Percentiles rank a stretch among this genome's conserved stretches.
phyloP scores from a whole-genome alignment of 2,888 invertebrate species.

The Acanthacorydalis orientalis region DNA sequence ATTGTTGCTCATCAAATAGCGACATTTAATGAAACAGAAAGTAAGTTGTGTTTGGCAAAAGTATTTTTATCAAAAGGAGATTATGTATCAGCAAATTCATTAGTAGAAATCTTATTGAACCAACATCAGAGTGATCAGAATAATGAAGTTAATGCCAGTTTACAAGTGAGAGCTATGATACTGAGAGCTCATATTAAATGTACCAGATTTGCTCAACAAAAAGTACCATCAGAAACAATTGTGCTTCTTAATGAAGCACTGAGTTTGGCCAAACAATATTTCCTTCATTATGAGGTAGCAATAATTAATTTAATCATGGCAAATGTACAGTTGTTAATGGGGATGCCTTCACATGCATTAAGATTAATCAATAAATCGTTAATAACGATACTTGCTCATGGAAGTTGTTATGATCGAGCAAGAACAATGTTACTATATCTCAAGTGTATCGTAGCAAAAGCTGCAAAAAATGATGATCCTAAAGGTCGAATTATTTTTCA shows the following conservation, averaged over 20 bases:
- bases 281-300: slow-evolving; percentile 60
- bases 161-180: slow-evolving; percentile 49
- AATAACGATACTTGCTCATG: slow-evolving; percentile 59
- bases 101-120: slow-evolving; percentile 33
- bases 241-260: slow-evolving; percentile 50
- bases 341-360: slow-evolving; percentile 59
- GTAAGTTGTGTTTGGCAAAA: slow-evolving; percentile 33
- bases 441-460: slow-evolving; percentile 58
- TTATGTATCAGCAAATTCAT: slow-evolving; percentile 22
- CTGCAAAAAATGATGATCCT: slow-evolving; percentile 22
- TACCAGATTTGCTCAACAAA: slow-evolving; percentile 18
- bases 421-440: slow-evolving; percentile 59
- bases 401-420: slow-evolving; percentile 65
- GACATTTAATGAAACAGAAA: slow-evolving; percentile 47
- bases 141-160: slow-evolving; percentile 29
- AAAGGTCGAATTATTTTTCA: slow-evolving; percentile 34
- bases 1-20: slow-evolving; percentile 49
- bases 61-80: slow-evolving; percentile 25
- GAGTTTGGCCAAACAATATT: slow-evolving; percentile 54
- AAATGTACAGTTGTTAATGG: slow-evolving; percentile 57
- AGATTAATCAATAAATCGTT: slow-evolving; percentile 50
- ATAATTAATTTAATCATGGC: slow-evolving; percentile 65
- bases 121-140: slow-evolving; percentile 34
- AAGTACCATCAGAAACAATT: slow-evolving; percentile 32
- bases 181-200: slow-evolving; percentile 49